Percentiles rank a stretch among this genome's conserved stretches.
Evolutionary conservation across 2,113 vertebrate species (phyloP).

Genomic region (Conger conger): DNA sequence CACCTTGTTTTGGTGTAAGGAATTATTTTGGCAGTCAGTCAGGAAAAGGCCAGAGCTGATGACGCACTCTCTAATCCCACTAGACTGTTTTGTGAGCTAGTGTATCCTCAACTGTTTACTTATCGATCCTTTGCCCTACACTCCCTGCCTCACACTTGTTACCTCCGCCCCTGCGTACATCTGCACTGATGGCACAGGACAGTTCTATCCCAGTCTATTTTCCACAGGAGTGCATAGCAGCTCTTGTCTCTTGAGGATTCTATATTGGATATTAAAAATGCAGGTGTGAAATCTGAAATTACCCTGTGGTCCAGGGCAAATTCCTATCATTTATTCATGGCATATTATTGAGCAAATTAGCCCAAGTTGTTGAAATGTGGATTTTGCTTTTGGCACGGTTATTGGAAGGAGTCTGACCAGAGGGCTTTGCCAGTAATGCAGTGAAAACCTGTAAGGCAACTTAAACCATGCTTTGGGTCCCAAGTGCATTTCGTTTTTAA

Average conservation of each 20-base stretch:
- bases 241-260: background rate
- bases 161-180: background rate
- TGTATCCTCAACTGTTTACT: conserved; percentile 1
- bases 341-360: conserved; percentile 19
- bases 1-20: background rate
- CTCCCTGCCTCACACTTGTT: too few species aligned
- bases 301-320: conserved; percentile 5
- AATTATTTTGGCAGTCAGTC: background rate
- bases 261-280: conserved; percentile 16
- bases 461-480: background rate
- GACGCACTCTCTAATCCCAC: background rate
- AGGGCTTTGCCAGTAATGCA: background rate
- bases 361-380: background rate
- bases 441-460: background rate
- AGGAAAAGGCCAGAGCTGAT: background rate
- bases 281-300: conserved; percentile 18
- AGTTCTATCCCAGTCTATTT: too few species aligned
- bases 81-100: background rate
- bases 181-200: background rate
- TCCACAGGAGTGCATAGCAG: background rate
- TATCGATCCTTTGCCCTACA: background rate
- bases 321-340: conserved; percentile 19
- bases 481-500: background rate
- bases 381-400: background rate
- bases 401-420: background rate